Base-by-base conservation (phyloP, 2,888 invertebrate genomes). In the Caenorhabditis afra region DNA sequence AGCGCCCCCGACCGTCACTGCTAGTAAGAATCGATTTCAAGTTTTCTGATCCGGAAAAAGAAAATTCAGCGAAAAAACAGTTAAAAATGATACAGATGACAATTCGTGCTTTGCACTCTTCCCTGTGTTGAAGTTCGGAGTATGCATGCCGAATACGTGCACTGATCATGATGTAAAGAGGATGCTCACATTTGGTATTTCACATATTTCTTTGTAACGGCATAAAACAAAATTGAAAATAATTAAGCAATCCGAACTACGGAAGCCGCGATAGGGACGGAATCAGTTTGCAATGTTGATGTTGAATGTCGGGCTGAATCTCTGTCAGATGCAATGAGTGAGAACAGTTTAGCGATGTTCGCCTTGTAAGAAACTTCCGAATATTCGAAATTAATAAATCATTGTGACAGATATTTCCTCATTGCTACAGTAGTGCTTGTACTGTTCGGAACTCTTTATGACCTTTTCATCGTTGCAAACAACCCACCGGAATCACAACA, bases 61-160 rank as follows among this genome's bases (percentile, higher is more conserved):
- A 5, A 37, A 53, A 49, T 76, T 57, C 35, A 81, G 74, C 23
- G 78, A 76, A 2, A 35, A 61, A 29, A 64, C 66, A 0, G 44
- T 37, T 16, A 53, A 53, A 50, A 61, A 70, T 68, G 37, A 66
- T 11, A 65, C 79, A 1, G 84, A 87, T n/a, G 87, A 87, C 53
- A 79, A 67, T 3, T 79, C 82, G n/a, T 89, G 90, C 59, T 90
- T 90, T 68, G 86, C 85, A 37, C 74, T 88, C 45, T 80, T 89
- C 58, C 88, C 89, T 2, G 78, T 89, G 35, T 79, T 90, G 14
- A 90, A 89, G 68, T 86, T 90, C 58, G 90, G 90, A 11, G 81
- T 88, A 7, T 91, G 91, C 74, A 84, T 88, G 41, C 91, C 91
- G 1, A 87, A 89, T 50, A 86, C 88, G 5, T 91, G 91, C 75